Percentiles rank a stretch among this genome's conserved stretches.
phyloP scores from a whole-genome alignment of 2,113 vertebrate species.

The Caretta caretta region DNA sequence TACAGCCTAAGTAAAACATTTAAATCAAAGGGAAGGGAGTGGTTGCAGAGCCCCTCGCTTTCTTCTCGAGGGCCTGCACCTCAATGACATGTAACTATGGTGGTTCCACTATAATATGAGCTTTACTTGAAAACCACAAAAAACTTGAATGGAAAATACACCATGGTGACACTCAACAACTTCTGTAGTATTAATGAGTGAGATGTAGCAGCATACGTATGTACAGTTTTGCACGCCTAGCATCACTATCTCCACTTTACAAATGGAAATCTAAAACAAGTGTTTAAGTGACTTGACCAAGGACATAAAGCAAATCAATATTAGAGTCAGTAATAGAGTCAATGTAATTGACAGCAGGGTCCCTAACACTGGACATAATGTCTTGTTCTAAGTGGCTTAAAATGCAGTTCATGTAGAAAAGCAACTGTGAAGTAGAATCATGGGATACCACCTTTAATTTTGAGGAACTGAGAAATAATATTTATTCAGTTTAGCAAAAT shows the following conservation, averaged over 20 bases:
- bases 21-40: neutral
- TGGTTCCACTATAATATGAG: neutral
- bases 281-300: neutral
- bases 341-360: neutral
- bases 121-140: neutral
- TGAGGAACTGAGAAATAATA: neutral
- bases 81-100: neutral
- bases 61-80: neutral
- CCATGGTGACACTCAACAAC: neutral
- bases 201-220: neutral
- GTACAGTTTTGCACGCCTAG: neutral
- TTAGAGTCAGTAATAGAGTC: neutral
- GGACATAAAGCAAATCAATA: neutral
- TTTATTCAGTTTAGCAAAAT: neutral
- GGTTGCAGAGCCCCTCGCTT: neutral
- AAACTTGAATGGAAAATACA: neutral
- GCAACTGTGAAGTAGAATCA: neutral
- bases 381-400: neutral
- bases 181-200: neutral
- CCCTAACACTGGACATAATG: neutral
- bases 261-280: neutral
- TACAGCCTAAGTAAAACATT: neutral
- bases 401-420: neutral
- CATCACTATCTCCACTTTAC: neutral
- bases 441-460: neutral